Percentiles rank a stretch among this genome's conserved stretches.
Conservation (phyloP, 1,140 invertebrate species). For the Drosophila sechellia region DNA sequence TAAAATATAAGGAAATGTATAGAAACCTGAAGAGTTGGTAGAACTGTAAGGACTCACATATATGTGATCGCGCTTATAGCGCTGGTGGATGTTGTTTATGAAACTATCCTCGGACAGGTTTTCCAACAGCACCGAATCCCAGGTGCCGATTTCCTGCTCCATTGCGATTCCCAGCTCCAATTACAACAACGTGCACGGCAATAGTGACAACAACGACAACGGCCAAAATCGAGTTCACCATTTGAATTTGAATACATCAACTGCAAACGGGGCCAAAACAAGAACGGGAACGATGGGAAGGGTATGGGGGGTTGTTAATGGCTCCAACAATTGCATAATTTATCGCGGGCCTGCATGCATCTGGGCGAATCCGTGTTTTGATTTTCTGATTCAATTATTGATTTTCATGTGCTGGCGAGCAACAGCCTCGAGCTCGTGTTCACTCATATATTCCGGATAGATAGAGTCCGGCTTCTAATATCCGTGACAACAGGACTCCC, state of each 20-base stretch:
- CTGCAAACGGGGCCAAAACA: conserved; percentile 46
- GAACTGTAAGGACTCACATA: conserved; percentile 86
- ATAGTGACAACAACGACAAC: conserved; percentile 39
- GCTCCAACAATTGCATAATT: conserved; percentile 74
- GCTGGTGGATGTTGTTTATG: conserved; percentile 90
- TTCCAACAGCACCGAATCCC: conserved; percentile 91
- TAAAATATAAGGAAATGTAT: background rate
- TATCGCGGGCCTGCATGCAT: conserved; percentile 55
- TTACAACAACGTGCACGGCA: conserved; percentile 46
- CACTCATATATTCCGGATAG: conserved; percentile 4
- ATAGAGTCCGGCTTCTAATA: background rate
- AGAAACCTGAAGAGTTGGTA: background rate
- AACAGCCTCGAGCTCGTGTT: conserved; percentile 44
- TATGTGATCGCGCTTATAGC: conserved; percentile 92
- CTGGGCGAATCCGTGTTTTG: conserved; percentile 72
- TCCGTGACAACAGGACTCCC: background rate
- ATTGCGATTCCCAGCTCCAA: conserved; percentile 49
- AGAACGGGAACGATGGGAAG: conserved; percentile 18
- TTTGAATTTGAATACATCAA: conserved; percentile 62
- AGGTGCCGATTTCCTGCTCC: conserved; percentile 87
- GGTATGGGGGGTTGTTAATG: conserved; percentile 22
- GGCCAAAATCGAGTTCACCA: conserved; percentile 48
- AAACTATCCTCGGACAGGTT: conserved; percentile 91
- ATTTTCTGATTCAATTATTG: conserved; percentile 82
- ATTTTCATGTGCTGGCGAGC: conserved; percentile 71